Conservation (phyloP, 2,113 vertebrate species). For the Amblyornis subalaris region DNA sequence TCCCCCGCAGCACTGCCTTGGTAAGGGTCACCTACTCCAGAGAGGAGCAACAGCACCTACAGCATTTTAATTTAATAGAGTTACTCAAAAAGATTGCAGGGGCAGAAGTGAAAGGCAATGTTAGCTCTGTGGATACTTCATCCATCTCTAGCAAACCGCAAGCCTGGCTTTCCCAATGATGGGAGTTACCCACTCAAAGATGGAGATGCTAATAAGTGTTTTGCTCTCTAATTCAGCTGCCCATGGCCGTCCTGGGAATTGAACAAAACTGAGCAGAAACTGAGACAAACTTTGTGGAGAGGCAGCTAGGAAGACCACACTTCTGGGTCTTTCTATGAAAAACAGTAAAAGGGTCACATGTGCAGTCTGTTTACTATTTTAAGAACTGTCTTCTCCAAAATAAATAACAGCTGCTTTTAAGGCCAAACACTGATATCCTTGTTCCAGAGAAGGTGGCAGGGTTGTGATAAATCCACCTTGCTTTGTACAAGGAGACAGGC, state of each 20-base stretch:
- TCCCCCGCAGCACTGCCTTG: background rate
- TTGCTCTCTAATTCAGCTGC: background rate
- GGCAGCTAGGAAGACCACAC: background rate
- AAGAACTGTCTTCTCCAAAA: background rate
- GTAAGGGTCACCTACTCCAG: background rate
- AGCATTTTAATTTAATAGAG: background rate
- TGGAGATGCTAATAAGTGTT: background rate
- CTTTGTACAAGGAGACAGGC: background rate
- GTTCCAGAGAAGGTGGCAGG: background rate
- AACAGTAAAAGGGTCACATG: background rate
- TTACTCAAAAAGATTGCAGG: background rate
- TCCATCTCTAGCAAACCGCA: background rate
- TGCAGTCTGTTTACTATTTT: background rate
- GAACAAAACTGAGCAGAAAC: background rate
- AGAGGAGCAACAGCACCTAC: background rate
- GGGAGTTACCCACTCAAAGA: background rate
- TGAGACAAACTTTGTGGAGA: background rate
- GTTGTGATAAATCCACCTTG: background rate
- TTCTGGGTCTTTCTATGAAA: background rate
- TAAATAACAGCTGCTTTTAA: background rate
- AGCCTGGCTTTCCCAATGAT: background rate
- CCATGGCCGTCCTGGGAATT: background rate
- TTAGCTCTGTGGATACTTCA: background rate
- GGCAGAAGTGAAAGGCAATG: background rate
- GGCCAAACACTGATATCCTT: background rate